Evolutionary conservation across 2,113 vertebrate species (phyloP).

Genomic region (Girardinichthys multiradiatus): DNA sequence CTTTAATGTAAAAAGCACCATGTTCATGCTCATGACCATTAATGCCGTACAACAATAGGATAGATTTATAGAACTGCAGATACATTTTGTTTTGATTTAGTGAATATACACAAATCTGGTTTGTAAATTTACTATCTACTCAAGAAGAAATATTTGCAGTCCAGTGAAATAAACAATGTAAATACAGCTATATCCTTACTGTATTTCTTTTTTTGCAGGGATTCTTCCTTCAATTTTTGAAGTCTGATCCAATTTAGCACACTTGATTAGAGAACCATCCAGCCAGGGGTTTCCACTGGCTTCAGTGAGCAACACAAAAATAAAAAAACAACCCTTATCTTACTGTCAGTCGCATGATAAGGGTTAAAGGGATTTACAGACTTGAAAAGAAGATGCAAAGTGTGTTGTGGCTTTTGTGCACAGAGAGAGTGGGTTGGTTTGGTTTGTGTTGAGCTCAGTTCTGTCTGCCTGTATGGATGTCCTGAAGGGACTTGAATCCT

Average conservation of each 20-base stretch:
- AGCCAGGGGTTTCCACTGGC: slow-evolving; percentile 29
- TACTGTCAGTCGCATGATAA: slow-evolving; percentile 19
- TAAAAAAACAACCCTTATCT: slow-evolving; percentile 1
- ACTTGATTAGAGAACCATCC: slow-evolving; percentile 48
- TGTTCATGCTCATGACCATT: neutral
- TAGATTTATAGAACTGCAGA: neutral
- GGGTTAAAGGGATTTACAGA: slow-evolving; percentile 47
- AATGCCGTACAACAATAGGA: neutral
- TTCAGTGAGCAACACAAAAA: slow-evolving; percentile 21
- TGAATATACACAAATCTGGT: neutral
- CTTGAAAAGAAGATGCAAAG: slow-evolving; percentile 23
- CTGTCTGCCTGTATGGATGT: slow-evolving; percentile 22
- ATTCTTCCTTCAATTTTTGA: slow-evolving; percentile 4
- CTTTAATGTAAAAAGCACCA: too few relatives aligned
- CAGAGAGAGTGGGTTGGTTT: slow-evolving; percentile 23
- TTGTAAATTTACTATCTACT: neutral
- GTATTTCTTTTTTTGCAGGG: slow-evolving; percentile 1
- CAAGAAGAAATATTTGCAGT: neutral
- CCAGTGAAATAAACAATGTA: neutral
- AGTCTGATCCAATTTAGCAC: slow-evolving; percentile 44
- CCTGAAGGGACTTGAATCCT: slow-evolving; percentile 23
- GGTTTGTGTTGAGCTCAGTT: slow-evolving; percentile 13
- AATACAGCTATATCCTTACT: neutral
- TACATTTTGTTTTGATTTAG: neutral
- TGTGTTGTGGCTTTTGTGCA: slow-evolving; percentile 33